Evolutionary conservation across 2,113 vertebrate species (phyloP), one percentile per base, ranked within the genome.

Genomic region (Halichoeres trimaculatus): DNA sequence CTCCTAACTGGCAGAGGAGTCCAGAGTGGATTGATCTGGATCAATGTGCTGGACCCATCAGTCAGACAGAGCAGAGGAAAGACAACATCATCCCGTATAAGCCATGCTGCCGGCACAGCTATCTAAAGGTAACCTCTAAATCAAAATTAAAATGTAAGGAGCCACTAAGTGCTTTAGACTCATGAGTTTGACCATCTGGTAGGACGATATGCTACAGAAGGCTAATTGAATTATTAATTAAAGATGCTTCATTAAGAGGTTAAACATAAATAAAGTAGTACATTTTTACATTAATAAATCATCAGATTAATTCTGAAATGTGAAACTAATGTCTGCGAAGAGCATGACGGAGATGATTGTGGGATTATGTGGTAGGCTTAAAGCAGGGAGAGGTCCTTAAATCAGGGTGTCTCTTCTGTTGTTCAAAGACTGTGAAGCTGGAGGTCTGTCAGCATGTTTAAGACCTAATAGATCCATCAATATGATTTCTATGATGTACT

Each of bases 191-290:
- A 50, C 47, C 47, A 68, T 74, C 50, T 52, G 53, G 36, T 56
- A n/a, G 40, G 36, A 71, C 34, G 13, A 45, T 62, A 64, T 59
- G 53, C 10, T 24, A 55, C 47, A 65, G 34, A 23, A 70, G 41
- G 11, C 16, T 58, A 22, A 53, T 64, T 62, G 0, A 87, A 84
- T 80, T 43, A 88, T 78, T 68, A 58, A 78, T 54, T n/a, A 17
- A 82, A 26, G 8, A 43, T 58, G 20, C 58, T 61, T 73, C 76
- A 84, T 80, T 74, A 55, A 47, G 45, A 10, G 36, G 68, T 76
- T 7, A 65, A 61, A 77, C 16, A 83, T 88, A 30, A 55, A 88
- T 83, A 56, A 78, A 70, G 12, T 22, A 30, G 79, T 50, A 43
- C 9, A 72, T 81, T 62, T 68, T 40, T 54, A 55, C 11, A 84